These are phyloP conservation scores for Zosterops hypoxanthus DNA, from an alignment of 2,113 vertebrate genomes.

Conservation along the genomic window DNA sequence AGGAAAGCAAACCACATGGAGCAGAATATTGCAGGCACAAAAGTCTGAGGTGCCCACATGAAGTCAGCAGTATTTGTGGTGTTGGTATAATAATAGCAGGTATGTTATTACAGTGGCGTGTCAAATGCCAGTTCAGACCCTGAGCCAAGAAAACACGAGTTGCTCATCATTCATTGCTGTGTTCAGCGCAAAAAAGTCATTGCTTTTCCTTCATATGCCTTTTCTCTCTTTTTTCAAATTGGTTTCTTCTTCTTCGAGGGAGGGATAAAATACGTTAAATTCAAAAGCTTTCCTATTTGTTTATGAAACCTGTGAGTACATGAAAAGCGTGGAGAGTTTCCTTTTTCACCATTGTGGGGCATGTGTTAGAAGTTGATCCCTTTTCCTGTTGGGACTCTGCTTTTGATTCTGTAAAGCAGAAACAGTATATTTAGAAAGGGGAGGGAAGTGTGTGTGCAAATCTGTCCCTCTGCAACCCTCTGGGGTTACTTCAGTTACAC, in stretches of 20 bases:
- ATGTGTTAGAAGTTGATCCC: constrained; percentile 39
- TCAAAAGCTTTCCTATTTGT: neutral
- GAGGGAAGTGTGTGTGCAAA: neutral
- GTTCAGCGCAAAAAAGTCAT: neutral
- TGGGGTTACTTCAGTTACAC: constrained; percentile 14
- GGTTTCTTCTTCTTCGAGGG: neutral
- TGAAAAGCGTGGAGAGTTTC: constrained; percentile 17
- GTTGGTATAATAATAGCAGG: neutral
- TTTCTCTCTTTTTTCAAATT: neutral
- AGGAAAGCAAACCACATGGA: neutral
- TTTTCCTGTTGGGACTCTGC: neutral
- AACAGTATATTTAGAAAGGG: neutral
- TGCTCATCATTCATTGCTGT: neutral
- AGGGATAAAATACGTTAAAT: neutral
- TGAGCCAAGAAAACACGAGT: neutral
- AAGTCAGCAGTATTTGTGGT: neutral
- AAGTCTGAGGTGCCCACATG: neutral
- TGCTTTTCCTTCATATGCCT: neutral
- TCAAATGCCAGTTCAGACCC: neutral
- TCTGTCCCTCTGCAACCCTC: neutral
- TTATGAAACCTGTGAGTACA: neutral
- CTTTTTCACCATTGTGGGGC: neutral
- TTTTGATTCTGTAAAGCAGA: constrained; percentile 11
- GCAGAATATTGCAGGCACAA: neutral
- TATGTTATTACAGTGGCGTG: neutral